Evolutionary conservation across 2,888 invertebrate species (phyloP), one percentile per base, ranked within the genome.

Genomic region (Synergus japonicus): DNA sequence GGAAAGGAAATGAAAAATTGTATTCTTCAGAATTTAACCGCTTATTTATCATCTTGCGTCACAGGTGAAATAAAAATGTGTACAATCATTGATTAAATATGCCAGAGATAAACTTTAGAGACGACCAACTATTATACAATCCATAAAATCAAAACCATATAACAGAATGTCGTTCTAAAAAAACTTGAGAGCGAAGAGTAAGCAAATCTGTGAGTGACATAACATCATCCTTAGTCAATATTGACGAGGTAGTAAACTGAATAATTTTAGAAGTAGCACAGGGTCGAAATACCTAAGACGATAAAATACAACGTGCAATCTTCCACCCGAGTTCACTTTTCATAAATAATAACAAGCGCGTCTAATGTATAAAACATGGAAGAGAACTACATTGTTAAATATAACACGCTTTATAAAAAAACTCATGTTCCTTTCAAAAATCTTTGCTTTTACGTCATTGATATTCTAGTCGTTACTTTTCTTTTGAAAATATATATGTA

Each of bases 1-100:
- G 15, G 46, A 67, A 44, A 46, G 22, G 18, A 67, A 46, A 67
- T 22, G n/a, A 49, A 73, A 15, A 49, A 49, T 49, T 49, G 49
- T 12, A 12, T 22, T 4, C 60, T n/a, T 18, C 22, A 12, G 12
- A 60, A 22, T 12, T 60, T 22, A 9, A 60, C n/a, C n/a, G 54
- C n/a, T 54, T n/a, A 8, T 54, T 54, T 54, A 54, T 8, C n/a
- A n/a, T n/a, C 7, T n/a, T 54, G 7, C 2, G 37, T 37, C 5
- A 37, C 5, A 37, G 37, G 37, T 4, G 4, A 37, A 37, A 37
- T 37, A 37, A 37, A 37, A 37, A 37, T 37, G 0, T 37, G 5
- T 37, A 5, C 37, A 37, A 37, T 37, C 0, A 1, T 0, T n/a
- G 8, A 54, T 44, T 44, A 8, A 54, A n/a, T 69, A 69, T 13